Evolutionary conservation across 2,797 vertebrate species (phyloP), one percentile per base, ranked within the genome.

Genomic region (Sebastes minor): DNA sequence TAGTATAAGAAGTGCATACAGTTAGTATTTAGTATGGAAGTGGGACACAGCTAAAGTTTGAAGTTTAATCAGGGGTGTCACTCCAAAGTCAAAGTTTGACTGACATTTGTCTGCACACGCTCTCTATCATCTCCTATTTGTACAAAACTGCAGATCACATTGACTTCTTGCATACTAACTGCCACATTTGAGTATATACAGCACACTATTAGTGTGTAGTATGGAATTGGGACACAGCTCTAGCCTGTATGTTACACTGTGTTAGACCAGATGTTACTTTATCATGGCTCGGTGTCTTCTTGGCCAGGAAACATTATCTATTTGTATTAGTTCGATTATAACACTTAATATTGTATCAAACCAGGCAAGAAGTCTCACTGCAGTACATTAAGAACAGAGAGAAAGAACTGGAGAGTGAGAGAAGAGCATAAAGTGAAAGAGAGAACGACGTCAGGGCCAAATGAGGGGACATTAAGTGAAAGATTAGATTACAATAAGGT

Each of bases 401-500:
- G 23, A 42, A 8, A 65, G 20, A 67, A 23, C 30, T n/a, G 14
- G 22, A 64, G 9, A 35, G 14, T 2, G 16, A 60, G n/a, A 27
- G 52, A 67, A 71, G 38, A 1, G 38, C 62, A 22, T 32, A 6
- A 74, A 42, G 57, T 60, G 27, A 59, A 20, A 53, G 65, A 35
- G 18, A 27, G 5, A 16, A 14, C 25, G 32, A n/a, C 57, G 33
- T 71, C 33, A 12, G 6, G 11, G 27, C 74, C 35, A 60, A 71
- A 64, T 73, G 73, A 76, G 56, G 57, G 70, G 30, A 70, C 33
- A 75, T 73, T 71, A 72, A 74, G 53, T 81, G 42, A 75, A 83
- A 77, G 76, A 74, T 80, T 62, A 72, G 46, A 88, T 88, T 76
- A 71, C 71, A 74, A 42, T 88, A 46, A 81, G 61, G 81, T 82